phyloP scores from a whole-genome alignment of 2,113 vertebrate species.

The Myotis brandtii region DNA sequence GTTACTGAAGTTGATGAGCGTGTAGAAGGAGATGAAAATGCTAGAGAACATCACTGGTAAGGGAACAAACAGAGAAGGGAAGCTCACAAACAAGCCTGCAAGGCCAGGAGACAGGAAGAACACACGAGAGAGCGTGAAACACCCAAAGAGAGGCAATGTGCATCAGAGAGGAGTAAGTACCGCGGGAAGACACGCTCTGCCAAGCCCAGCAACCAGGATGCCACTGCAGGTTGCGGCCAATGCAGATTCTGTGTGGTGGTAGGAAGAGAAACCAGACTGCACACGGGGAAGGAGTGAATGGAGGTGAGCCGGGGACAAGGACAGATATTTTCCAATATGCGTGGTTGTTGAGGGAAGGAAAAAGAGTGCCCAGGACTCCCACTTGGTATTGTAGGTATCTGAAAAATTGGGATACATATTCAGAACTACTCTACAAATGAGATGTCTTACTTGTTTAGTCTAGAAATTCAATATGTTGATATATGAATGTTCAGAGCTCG shows the following conservation, averaged over 20 bases:
- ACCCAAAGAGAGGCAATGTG: neutral
- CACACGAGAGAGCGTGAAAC: neutral
- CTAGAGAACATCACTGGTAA: neutral
- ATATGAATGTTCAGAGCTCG: conserved; percentile 24
- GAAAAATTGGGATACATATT: conserved; percentile 22
- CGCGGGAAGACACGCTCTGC: neutral
- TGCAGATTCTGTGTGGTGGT: neutral
- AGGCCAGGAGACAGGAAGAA: neutral
- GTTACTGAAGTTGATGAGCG: neutral
- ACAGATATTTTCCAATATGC: neutral
- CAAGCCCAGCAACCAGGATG: neutral
- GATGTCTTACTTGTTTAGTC: neutral
- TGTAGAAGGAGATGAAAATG: neutral
- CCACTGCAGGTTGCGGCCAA: neutral
- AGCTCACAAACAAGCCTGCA: neutral
- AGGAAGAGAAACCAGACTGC: neutral
- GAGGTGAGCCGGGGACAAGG: neutral
- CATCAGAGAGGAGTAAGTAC: neutral
- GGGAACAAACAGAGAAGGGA: neutral
- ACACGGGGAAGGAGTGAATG: neutral
- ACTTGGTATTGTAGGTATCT: neutral
- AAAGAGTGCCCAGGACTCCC: neutral
- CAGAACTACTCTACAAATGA: conserved; percentile 7
- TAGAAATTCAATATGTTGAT: neutral
- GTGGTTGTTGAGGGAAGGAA: neutral